These are phyloP conservation scores for Trichogramma pretiosum DNA, from an alignment of 1,140 invertebrate genomes.

Conservation along the genomic window DNA sequence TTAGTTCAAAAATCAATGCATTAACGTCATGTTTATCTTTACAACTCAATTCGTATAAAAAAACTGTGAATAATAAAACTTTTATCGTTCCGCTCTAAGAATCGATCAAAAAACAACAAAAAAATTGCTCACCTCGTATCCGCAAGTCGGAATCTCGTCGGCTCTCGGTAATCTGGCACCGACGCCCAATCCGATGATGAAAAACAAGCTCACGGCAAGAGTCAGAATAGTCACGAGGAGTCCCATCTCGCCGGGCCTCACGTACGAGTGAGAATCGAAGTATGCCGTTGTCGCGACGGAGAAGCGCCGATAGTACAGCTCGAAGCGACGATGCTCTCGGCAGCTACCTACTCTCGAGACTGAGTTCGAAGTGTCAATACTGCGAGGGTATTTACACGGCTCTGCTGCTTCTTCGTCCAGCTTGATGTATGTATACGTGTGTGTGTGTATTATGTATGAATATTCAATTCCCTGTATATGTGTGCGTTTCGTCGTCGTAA, in stretches of 20 bases:
- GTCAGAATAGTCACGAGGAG: neutral
- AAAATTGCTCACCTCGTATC: constrained; percentile 28
- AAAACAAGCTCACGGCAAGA: neutral
- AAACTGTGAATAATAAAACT: neutral
- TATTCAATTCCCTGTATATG: no score
- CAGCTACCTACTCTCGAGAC: no score
- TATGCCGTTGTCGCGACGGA: neutral
- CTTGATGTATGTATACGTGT: no score
- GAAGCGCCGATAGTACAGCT: no score
- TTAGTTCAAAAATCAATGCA: no score
- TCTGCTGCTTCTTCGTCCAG: neutral
- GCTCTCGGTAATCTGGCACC: constrained; percentile 15
- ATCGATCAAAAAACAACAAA: constrained; percentile 1
- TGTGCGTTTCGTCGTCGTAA: no score
- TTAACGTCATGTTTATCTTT: no score
- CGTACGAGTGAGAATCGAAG: neutral
- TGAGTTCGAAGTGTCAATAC: no score
- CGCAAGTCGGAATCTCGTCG: constrained; percentile 15
- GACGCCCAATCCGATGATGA: constrained; percentile 2
- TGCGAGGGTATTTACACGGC: neutral
- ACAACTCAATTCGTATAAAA: neutral
- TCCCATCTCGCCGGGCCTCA: neutral
- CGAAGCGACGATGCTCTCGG: no score
- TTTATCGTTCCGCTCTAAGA: neutral
- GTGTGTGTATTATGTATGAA: no score